Evolutionary conservation across 2,113 vertebrate genomes (phyloP), one percentile per base, ranked within the genome.

Genomic region (Andinoacara biseriatus): DNA sequence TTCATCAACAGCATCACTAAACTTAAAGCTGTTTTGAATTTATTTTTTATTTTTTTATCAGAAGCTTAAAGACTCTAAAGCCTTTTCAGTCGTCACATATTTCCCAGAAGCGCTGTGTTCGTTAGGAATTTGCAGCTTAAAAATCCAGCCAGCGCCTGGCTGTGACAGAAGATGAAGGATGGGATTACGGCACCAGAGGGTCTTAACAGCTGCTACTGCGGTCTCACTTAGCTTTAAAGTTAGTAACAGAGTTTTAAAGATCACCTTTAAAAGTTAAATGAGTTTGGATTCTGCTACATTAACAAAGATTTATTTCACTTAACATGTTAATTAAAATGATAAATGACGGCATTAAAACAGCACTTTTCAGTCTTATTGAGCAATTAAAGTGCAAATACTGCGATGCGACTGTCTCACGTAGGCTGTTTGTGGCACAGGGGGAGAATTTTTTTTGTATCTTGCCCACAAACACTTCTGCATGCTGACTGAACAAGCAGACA

Each of bases 81-180:
- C 15, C 61, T 5, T 46, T 65, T 13, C 58, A 29, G 24, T 18
- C 5, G 18, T 9, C 58, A 49, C 46, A 49, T 49, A 17, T 49
- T 49, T 49, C 46, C 3, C 10, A 13, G 10, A 69, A 69, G 65
- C 24, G 13, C 46, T 17, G 46, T 17, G 46, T 49, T 17, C 2
- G 14, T 52, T 69, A 24, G 24, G 24, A 69, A 49, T 69, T 49
- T 31, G 15, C 15, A 20, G 10, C 65, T 69, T 20, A 69, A 31
- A 69, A 20, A 60, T 24, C 24, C 65, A 75, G 17, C 9, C 10
- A 8, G 8, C 20, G 24, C 77, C 46, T 74, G 75, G 59, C 38
- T 76, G 57, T 59, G 72, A 22, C 75, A 78, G 78, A 77, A 13
- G n/a, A 80, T 3, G 56, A 76, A 78, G 57, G 65, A 76, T 75